Evolutionary conservation across 2,888 invertebrate species (phyloP).

Genomic region (Noctua fimbriata): DNA sequence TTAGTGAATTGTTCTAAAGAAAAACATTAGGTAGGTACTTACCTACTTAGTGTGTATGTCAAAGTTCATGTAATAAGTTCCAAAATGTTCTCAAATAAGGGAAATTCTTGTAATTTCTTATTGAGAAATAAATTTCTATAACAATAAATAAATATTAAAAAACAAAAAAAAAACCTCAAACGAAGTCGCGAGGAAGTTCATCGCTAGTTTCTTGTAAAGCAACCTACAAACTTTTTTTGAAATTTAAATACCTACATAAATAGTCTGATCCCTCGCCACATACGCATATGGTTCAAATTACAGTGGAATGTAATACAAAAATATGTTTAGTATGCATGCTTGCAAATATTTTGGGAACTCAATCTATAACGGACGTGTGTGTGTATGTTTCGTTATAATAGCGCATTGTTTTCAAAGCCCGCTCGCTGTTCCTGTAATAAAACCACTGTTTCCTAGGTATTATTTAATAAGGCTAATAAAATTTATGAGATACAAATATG

Average conservation of each 20-base stretch:
- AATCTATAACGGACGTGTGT: conserved; percentile 53
- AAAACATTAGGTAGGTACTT: no score
- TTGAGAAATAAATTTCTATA: no score
- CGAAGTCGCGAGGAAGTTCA: neutral
- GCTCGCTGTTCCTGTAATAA: conserved; percentile 35
- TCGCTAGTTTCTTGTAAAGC: neutral
- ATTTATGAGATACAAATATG: neutral
- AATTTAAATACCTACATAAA: conserved; percentile 16
- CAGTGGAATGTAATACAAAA: conserved; percentile 10
- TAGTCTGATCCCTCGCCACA: neutral
- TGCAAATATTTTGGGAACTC: conserved; percentile 51
- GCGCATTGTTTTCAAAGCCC: conserved; percentile 51
- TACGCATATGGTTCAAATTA: neutral
- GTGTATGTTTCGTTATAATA: conserved; percentile 51
- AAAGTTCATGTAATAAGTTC: no score
- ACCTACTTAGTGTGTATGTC: no score
- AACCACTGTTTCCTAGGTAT: conserved; percentile 26
- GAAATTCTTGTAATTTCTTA: no score
- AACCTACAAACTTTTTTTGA: conserved; percentile 6
- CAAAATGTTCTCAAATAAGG: no score
- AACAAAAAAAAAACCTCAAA: neutral
- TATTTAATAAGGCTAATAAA: neutral
- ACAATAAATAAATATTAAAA: neutral
- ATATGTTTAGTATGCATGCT: conserved; percentile 44
- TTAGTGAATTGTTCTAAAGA: no score